phyloP scores from a whole-genome alignment of 2,888 invertebrate species.

The Salticus scenicus region DNA sequence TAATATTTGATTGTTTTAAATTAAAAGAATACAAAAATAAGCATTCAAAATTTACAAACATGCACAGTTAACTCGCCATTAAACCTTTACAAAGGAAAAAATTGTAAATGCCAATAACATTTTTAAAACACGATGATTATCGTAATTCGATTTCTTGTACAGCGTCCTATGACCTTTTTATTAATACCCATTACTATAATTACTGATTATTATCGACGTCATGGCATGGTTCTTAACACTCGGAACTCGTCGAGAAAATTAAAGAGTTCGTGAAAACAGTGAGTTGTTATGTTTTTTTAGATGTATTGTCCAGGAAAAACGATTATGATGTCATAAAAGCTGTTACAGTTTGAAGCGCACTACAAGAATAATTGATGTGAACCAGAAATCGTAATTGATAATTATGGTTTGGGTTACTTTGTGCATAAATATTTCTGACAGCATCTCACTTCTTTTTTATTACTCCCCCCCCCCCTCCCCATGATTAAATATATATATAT shows the following conservation, averaged over 20 bases:
- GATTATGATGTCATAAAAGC: background rate
- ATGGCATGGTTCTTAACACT: conserved; percentile 6
- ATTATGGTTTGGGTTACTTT: background rate
- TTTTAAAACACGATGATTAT: background rate
- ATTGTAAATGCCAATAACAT: too few relatives aligned
- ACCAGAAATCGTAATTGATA: background rate
- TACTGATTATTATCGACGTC: conserved; percentile 6
- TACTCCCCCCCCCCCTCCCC: background rate
- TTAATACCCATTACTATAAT: conserved; percentile 7
- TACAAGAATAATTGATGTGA: background rate
- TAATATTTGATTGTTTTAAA: too few relatives aligned
- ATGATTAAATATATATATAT: too few relatives aligned
- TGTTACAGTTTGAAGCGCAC: background rate
- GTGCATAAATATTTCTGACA: conserved; percentile 2
- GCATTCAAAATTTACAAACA: too few relatives aligned
- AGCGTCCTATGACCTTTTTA: background rate
- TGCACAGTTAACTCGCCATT: too few relatives aligned
- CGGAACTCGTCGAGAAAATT: background rate
- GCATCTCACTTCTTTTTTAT: too few relatives aligned
- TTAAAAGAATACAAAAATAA: too few relatives aligned
- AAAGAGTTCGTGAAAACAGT: background rate
- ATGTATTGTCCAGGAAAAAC: background rate
- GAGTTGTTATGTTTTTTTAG: background rate
- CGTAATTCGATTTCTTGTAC: background rate
- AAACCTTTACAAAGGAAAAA: too few relatives aligned